Base-by-base conservation (phyloP, 1,140 invertebrate species). In the Sarcophaga bullata region DNA sequence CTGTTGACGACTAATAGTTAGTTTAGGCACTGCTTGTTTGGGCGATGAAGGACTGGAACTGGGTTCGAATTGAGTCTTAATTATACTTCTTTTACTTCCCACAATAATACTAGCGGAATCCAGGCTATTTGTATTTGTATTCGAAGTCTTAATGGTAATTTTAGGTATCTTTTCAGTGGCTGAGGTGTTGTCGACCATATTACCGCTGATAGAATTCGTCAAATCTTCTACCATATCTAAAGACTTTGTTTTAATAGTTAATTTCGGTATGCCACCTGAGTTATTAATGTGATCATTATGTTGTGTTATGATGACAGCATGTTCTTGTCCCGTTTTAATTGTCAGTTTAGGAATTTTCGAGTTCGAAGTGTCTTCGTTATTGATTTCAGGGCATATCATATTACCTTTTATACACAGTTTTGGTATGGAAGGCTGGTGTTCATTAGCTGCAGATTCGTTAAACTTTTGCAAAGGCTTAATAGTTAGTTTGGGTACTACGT, bases 371-470 rank as follows among this genome's bases (percentile, higher is more conserved):
- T 81, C 82, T 19, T 52, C 80, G 50, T 85, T 85, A 73, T 19
- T 54, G 13, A 85, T 85, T 37, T 49, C 49, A 9, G 85, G 86
- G 17, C 76, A 81, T 81, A 85, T 87, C 46, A 85, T 83, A 73
- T 85, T 89, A 17, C 88, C 88, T 83, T 90, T 90, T 47, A 90
- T 90, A 83, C 88, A 90, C 75, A 90, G 84, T 81, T 90, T 90
- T 11, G 88, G 88, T 82, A 90, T 78, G 25, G 75, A 47, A 19
- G 75, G 75, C 10, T 78, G 75, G 10, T 68, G 8, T 52, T 52
- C 50, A n/a, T 25, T 25, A 2, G 17, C 62, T 8, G 17, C 86
- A n/a, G 84, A 84, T 50, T 76, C 82, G 8, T 80, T 72, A 6
- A 47, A 62, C 62, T 84, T 83, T 78, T 78, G 84, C 46, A 85